Evolutionary conservation across 2,113 vertebrate species (phyloP), one percentile per base, ranked within the genome.

Genomic region (Brachionichthys hirsutus): DNA sequence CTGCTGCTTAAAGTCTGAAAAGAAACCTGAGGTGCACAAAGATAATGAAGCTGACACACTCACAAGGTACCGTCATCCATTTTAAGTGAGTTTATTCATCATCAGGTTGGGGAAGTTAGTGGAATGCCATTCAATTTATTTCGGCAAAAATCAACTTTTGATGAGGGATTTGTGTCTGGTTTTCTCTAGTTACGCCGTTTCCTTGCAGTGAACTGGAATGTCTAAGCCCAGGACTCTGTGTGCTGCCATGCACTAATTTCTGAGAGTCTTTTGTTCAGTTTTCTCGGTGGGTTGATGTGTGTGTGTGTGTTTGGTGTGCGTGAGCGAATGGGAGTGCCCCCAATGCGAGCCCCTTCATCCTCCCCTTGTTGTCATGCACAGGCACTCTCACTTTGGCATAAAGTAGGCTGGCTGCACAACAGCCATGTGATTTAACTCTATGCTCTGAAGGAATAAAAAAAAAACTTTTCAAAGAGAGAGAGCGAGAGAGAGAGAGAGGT

Each of bases 341-440:
- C 85, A 65, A 73, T 3, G 50, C 35, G 87, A 89, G 85, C 89
- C 90, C 87, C 89, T 87, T 81, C 80, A 65, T 79, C 62, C 76
- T 60, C 67, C 65, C 86, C 85, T 89, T 84, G 89, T 91, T 92
- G 87, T 89, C 87, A 91, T 92, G 89, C 91, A 89, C 79, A 81
- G 82, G 67, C 83, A 18, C 84, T 87, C 80, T 71, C 84, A 44
- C 75, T 79, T 79, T 87, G 77, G 89, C 86, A 88, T 74, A 80
- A 72, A 88, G 74, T 57, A 50, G 73, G 66, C 83, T 88, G 85
- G 87, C 85, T 85, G 84, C 87, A 87, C 83, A 82, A 85, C 73
- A 82, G 79, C 71, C 85, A 77, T 86, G 85, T 87, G 81, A 89
- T 88, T 83, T 68, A 82, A 85, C 82, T 84, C 78, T 78, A 68